Evolutionary conservation across 2,113 vertebrate genomes (phyloP).

Genomic region (Peromyscus leucopus): DNA sequence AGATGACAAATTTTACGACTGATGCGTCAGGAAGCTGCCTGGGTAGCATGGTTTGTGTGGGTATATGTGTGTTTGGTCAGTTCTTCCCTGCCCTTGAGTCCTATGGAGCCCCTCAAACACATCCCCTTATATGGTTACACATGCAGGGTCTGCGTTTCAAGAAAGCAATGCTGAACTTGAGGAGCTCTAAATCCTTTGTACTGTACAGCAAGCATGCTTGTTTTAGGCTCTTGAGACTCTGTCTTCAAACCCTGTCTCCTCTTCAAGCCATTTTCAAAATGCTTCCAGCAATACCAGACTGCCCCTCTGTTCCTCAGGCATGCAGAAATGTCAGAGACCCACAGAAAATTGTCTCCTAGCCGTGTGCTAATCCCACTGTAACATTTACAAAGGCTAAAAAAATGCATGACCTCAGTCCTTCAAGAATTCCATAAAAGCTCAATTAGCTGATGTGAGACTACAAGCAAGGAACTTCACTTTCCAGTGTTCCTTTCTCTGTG

Average conservation of each 20-base stretch:
- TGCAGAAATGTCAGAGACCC: conserved; percentile 11
- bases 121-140: not conserved
- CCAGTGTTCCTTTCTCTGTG: conserved; percentile 57
- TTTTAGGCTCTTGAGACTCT: not conserved
- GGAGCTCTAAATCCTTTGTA: conserved; percentile 17
- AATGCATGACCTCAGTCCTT: not conserved
- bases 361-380: not conserved
- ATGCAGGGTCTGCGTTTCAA: not conserved
- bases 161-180: not conserved
- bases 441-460: conserved; percentile 13
- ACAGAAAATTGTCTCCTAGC: not conserved
- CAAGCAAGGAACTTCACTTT: conserved; percentile 53
- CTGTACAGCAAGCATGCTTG: not conserved
- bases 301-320: not conserved
- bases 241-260: conserved; percentile 39
- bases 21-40: not conserved
- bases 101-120: not conserved
- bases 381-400: not conserved
- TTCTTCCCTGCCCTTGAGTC: not conserved
- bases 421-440: conserved; percentile 45
- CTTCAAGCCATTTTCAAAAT: conserved; percentile 20
- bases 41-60: not conserved
- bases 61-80: not conserved
- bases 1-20: conserved; percentile 11
- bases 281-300: not conserved